Evolutionary conservation across 2,888 invertebrate genomes (phyloP).

Genomic region (Timema podura): DNA sequence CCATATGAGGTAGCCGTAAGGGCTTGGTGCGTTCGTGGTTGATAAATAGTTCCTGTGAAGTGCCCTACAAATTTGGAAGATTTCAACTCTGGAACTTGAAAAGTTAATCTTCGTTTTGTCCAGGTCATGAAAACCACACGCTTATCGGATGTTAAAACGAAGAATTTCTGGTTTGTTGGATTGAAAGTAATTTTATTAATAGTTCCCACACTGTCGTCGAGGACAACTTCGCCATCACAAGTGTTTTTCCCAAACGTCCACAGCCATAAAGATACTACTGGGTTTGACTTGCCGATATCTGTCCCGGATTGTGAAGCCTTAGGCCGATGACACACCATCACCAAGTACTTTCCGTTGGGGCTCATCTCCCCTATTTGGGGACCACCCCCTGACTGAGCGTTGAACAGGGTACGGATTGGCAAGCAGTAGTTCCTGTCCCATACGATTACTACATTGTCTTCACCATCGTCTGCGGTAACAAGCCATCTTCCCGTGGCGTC

Average conservation of each 20-base stretch:
- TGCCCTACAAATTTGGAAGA: not conserved
- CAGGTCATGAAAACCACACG: slow-evolving; percentile 43
- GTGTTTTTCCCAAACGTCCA: slow-evolving; percentile 54
- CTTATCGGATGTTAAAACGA: slow-evolving; percentile 45
- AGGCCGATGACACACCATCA: slow-evolving; percentile 52
- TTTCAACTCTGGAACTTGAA: slow-evolving; percentile 2
- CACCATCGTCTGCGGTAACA: slow-evolving; percentile 55
- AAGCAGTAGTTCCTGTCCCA: slow-evolving; percentile 52
- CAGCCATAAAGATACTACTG: slow-evolving; percentile 54
- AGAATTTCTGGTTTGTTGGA: slow-evolving; percentile 43
- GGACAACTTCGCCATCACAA: slow-evolving; percentile 50
- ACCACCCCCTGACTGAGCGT: slow-evolving; percentile 48
- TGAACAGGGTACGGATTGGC: slow-evolving; percentile 53
- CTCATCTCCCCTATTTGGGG: slow-evolving; percentile 50
- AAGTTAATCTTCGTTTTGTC: slow-evolving; percentile 38
- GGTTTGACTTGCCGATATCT: no score
- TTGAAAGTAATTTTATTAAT: slow-evolving; percentile 43
- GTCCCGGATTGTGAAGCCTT: slow-evolving; percentile 38
- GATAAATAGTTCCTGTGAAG: slow-evolving; percentile 35
- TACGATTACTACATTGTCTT: slow-evolving; percentile 54
- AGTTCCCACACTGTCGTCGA: slow-evolving; percentile 13
- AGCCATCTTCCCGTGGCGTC: slow-evolving; percentile 55
- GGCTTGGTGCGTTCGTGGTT: slow-evolving; percentile 48
- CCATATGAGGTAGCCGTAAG: slow-evolving; percentile 44
- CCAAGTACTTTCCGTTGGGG: slow-evolving; percentile 54